phyloP scores from a whole-genome alignment of 2,797 vertebrate genomes.

The Notolabrus celidotus region DNA sequence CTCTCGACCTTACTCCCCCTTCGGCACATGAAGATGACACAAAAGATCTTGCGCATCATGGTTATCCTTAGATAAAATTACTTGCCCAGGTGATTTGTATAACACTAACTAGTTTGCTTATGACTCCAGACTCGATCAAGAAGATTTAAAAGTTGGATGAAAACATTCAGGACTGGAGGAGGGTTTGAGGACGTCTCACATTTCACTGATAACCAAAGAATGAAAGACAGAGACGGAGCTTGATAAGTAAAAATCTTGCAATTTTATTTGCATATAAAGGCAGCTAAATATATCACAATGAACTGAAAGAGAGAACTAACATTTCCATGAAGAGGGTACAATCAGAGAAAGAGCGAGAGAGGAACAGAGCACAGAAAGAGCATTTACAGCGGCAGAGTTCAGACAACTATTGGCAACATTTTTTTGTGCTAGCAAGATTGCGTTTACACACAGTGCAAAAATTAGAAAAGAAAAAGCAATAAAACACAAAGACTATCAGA shows the following conservation, averaged over 20 bases:
- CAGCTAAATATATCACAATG: constrained; percentile 99
- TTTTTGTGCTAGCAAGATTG: constrained; percentile 99
- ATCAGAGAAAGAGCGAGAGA: constrained; percentile 81
- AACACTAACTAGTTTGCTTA: no score
- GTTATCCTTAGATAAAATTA: no score
- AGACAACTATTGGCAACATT: constrained; percentile 94
- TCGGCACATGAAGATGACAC: no score
- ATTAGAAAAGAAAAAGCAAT: constrained; percentile 82
- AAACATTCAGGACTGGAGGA: no score
- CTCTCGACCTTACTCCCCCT: no score
- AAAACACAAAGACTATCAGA: constrained; percentile 89
- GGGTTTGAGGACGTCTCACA: no score
- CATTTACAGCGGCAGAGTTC: constrained; percentile 94
- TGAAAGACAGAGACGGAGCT: constrained; percentile 4
- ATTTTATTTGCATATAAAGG: constrained; percentile 99
- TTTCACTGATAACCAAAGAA: no score
- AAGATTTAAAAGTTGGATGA: no score
- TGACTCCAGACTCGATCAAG: no score
- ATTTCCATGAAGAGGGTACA: constrained; percentile 92
- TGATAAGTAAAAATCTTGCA: constrained; percentile 97
- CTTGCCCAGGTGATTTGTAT: no score
- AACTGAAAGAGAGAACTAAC: constrained; percentile 96
- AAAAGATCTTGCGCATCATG: no score
- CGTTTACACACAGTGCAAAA: constrained; percentile 99
- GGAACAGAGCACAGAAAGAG: constrained; percentile 85